phyloP scores from a whole-genome alignment of 2,797 vertebrate species.

The Mormyrus proboscirostris region DNA sequence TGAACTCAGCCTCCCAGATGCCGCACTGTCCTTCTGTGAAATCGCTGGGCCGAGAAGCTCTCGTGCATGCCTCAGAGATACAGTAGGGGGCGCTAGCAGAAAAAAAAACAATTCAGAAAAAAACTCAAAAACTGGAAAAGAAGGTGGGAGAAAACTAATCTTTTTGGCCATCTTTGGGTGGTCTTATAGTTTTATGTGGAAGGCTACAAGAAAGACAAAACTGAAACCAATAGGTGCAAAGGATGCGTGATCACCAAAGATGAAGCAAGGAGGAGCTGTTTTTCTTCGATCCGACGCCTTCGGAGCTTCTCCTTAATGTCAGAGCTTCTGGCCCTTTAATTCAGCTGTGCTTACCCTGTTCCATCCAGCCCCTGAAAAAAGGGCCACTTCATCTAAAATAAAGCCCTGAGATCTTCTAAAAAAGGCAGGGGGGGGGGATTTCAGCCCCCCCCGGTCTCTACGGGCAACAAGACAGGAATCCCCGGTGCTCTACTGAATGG shows the following conservation, averaged over 20 bases:
- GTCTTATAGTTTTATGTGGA: not conserved
- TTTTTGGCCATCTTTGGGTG: not conserved
- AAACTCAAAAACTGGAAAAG: not conserved
- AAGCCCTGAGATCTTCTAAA: conserved; percentile 29
- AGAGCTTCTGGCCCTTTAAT: not conserved
- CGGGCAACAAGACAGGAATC: conserved; percentile 41
- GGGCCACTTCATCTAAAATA: conserved; percentile 34
- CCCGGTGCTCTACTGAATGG: conserved; percentile 35
- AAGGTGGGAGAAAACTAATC: not conserved
- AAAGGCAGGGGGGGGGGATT: not conserved
- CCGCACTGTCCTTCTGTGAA: not conserved
- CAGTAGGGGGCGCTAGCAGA: not conserved
- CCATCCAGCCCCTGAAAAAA: conserved; percentile 6
- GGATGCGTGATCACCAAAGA: not conserved
- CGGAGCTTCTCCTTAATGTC: not conserved
- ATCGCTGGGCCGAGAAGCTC: not conserved
- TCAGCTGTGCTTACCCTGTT: not conserved
- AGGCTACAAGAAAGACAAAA: not conserved
- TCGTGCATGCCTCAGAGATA: not conserved
- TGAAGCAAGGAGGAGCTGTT: not conserved
- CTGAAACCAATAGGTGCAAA: not conserved
- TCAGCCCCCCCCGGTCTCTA: conserved; percentile 40
- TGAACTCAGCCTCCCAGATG: not conserved
- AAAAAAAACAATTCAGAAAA: not conserved
- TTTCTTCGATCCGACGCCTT: not conserved